These are phyloP conservation scores for Linnaemya tessellans DNA, from an alignment of 2,888 invertebrate species.

Conservation along the genomic window DNA sequence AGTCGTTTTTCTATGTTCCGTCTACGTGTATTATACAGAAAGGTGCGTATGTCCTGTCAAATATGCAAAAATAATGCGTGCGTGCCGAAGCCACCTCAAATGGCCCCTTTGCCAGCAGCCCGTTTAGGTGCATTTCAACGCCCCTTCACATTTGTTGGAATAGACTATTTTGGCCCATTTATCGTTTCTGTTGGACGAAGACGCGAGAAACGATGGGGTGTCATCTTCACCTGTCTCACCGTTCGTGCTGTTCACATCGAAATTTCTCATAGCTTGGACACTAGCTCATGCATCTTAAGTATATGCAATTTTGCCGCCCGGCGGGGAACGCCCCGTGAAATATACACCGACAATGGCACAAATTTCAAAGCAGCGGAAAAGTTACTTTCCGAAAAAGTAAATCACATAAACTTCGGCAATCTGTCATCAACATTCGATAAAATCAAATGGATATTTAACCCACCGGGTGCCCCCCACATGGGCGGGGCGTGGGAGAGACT, in stretches of 20 bases:
- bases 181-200: too few relatives aligned
- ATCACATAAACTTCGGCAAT: too few relatives aligned
- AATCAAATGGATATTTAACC: too few relatives aligned
- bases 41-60: slow-evolving; percentile 64
- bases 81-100: slow-evolving; percentile 61
- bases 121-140: slow-evolving; percentile 65
- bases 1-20: slow-evolving; percentile 60
- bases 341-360: slow-evolving; percentile 1
- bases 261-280: too few relatives aligned
- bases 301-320: slow-evolving; percentile 56
- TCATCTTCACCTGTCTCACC: slow-evolving; percentile 70
- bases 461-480: too few relatives aligned
- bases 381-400: too few relatives aligned
- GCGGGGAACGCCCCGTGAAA: slow-evolving; percentile 23
- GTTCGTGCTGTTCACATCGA: slow-evolving; percentile 70
- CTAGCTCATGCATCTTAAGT: slow-evolving; percentile 59
- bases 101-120: slow-evolving; percentile 63
- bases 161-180: slow-evolving; percentile 72
- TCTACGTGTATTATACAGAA: slow-evolving; percentile 65
- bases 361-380: neutral
- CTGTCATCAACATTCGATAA: too few relatives aligned
- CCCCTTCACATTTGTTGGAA: slow-evolving; percentile 70
- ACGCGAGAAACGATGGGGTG: too few relatives aligned
- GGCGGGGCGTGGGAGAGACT: too few relatives aligned
- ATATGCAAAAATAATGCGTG: slow-evolving; percentile 65